phyloP scores from a whole-genome alignment of 2,113 vertebrate species.

The Rhagologus leucostigma region DNA sequence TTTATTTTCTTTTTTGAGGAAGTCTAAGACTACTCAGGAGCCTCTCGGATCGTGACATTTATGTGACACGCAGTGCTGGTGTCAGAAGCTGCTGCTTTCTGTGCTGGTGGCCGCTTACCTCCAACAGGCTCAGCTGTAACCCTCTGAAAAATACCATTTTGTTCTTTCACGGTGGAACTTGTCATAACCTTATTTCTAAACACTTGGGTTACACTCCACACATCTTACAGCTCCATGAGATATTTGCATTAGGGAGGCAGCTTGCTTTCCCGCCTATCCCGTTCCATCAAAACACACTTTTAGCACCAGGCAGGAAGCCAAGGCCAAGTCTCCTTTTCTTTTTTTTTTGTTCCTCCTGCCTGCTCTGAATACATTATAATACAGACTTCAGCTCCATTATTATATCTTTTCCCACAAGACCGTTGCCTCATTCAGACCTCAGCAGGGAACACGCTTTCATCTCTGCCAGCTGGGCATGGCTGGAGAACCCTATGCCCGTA shows the following conservation, averaged over 20 bases:
- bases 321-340: neutral
- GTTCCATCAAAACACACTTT: neutral
- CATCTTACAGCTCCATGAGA: neutral
- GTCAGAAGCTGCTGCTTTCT: neutral
- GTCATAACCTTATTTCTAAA: slow-evolving; percentile 15
- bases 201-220: neutral
- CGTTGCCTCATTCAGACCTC: neutral
- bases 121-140: neutral
- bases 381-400: neutral
- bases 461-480: slow-evolving; percentile 13
- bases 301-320: slow-evolving; percentile 21
- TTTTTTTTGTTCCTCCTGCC: neutral
- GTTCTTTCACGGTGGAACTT: neutral
- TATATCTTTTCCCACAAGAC: slow-evolving; percentile 27
- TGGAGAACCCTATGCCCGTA: neutral
- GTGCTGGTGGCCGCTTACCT: neutral
- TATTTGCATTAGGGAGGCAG: neutral
- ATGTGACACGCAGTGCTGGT: neutral
- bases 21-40: neutral
- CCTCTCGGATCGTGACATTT: fast-evolving
- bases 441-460: neutral
- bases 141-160: neutral
- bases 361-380: neutral
- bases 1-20: neutral
- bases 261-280: neutral